Evolutionary conservation across 2,888 invertebrate species (phyloP), one percentile per base, ranked within the genome.

Genomic region (Stictocephala bisonia): DNA sequence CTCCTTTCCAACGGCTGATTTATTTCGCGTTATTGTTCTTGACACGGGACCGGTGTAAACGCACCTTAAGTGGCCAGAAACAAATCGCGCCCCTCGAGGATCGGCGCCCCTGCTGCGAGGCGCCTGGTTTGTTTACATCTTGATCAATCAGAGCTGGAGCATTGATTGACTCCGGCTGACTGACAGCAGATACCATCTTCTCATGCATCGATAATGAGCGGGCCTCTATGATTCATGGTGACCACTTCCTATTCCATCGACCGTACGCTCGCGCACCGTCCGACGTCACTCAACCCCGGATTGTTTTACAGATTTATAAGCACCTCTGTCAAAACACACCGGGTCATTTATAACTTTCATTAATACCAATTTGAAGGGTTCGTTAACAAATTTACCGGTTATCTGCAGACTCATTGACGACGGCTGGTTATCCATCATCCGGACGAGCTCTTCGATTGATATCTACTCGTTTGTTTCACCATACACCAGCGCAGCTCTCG

Each of bases 81-180:
- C 56, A 27, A 35, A 13, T 13, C 11, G 18, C 56, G 26, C 24
- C 24, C 51, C 7, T 4, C 15, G 44, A 6, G 44, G 44, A 6
- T 15, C 13, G 44, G 15, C n/a, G n/a, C 11, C 48, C 70, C 58
- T 51, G 58, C 9, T 3, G 24, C 26, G 53, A 41, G 70, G 70
- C 70, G 70, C 70, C 70, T 58, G 41, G 56, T 44, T 58, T 71
- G 70, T 56, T 71, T 71, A 71, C 70, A 71, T 71, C 70, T 71
- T 71, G 70, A 71, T 71, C 70, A 58, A 53, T 53, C 67, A 48
- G 3, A 18, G 51, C 24, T 13, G 2, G 51, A 29, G 50, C n/a
- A 24, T 15, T 71, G 70, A 71, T 71, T 71, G 70, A 71, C 58
- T 24, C 48, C 41, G 18, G 41, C 58, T 58, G 27, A 48, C 44